Base-by-base conservation (phyloP, 2,113 vertebrate genomes). In the Rhea pennata region DNA sequence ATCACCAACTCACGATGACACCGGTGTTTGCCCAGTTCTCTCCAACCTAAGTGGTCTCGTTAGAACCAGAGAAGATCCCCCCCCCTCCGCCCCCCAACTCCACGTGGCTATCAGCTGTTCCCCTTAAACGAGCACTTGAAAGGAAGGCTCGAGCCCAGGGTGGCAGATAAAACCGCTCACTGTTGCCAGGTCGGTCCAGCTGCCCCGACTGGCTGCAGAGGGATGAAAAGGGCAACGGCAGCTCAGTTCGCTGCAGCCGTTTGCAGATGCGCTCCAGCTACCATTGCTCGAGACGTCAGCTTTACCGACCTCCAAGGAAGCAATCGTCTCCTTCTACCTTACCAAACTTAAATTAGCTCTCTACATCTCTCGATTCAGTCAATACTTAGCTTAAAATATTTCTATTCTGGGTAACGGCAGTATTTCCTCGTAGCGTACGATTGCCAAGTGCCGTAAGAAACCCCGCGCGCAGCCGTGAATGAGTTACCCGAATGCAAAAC, bases 371-470 rank as follows among this genome's bases (percentile, higher is more conserved):
- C 12, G 59, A 67, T 80, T 97, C 93, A 96, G 95, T 93, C 96
- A 89, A 94, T 93, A 95, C 64, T 12, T 87, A 96, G 92, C 92
- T 58, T 92, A 54, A 85, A 92, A 89, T 90, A 92, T 71, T 96
- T 90, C 96, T 96, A 89, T 96, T 95, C 91, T 79, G 92, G 91
- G 94, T 82, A 17, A 31, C 87, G 5, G 64, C 91, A 87, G 44
- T 27, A 26, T 79, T 88, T 92, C 87, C 88, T 84, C 61, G 44
- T 84, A 82, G 95, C 59, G 59, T 91, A 95, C n/a, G 89, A 78
- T 78, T 94, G 96, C 95, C 95, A 93, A 87, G 94, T 77, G 95
- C 89, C 91, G 77, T 9, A 94, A 56, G 90, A 87, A 87, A 93
- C 94, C 82, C 89, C 46, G 42, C 40, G 70, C 87, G 50, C 67